Evolutionary conservation across 92 coral and sea anemone species (phyloP), one percentile per base, ranked within the genome.

Genomic region (Desmophyllum pertusum): DNA sequence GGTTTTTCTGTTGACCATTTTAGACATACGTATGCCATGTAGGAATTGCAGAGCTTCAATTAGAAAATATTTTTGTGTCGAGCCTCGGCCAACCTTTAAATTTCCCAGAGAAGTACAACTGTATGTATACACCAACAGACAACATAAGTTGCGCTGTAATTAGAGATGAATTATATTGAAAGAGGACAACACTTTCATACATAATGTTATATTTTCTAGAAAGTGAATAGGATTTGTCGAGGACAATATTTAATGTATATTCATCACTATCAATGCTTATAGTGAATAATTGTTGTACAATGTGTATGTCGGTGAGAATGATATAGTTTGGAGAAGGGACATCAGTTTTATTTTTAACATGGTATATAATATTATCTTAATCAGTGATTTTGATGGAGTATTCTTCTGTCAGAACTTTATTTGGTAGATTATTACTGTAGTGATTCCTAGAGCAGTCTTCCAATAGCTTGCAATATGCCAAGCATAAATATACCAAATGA

Each of bases 21-120:
- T 31, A 42, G 80, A 43, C 15, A 38, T 29, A 30, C 4, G 6
- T 29, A 45, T 67, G 41, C 37, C 55, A 13, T 8, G 8, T 30
- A 46, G 11, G 9, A 46, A 41, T 51, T 25, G 48, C 39, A 80
- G 38, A 33, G 14, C 25, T 19, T 36, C 39, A 17, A 36, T 67
- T 18, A 67, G 73, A 67, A 67, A 66, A 45, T 29, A 10, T 19
- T 37, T 37, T 30, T 73, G 25, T 30, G 7, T 33, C 57, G 45
- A 19, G 68, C 36, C 84, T 80, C 81, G 18, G 13, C 73, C 84
- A 68, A 36, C 55, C 51, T 37, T 23, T 51, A 37, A 51, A 70
- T 50, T 67, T 80, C 84, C 84, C 84, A 80, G 68, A 50, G 45
- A 80, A 46, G 72, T 80, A 69, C 84, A 69, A 38, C 69, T 79